These are phyloP conservation scores for Metopolophium dirhodum DNA, from an alignment of 1,140 invertebrate genomes.

Conservation along the genomic window DNA sequence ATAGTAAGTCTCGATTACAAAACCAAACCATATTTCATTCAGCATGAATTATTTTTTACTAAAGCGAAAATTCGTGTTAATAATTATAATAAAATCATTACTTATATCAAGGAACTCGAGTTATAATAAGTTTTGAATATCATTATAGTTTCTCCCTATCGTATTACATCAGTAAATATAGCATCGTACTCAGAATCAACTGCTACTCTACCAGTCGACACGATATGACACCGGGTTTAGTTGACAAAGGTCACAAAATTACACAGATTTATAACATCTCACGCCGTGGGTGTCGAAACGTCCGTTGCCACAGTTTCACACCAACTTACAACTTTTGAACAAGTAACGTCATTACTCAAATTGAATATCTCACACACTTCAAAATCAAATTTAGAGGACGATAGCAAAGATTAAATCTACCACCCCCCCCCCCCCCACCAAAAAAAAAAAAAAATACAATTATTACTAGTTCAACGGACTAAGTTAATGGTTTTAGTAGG, in stretches of 20 bases:
- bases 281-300: neutral
- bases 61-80: neutral
- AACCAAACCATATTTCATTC: neutral
- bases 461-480: neutral
- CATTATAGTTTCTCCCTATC: neutral
- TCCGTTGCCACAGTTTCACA: neutral
- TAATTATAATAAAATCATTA: neutral
- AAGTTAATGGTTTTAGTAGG: neutral
- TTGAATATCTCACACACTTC: neutral
- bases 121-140: neutral
- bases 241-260: slow-evolving; percentile 10
- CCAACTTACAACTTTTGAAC: neutral
- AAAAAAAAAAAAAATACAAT: neutral
- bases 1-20: neutral
- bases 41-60: neutral
- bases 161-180: neutral
- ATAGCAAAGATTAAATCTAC: neutral
- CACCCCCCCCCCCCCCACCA: no score
- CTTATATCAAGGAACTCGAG: neutral
- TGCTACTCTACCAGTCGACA: neutral
- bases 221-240: neutral
- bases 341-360: slow-evolving; percentile 11
- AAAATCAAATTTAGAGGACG: neutral
- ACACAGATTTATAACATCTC: neutral
- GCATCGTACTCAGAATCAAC: neutral